These are phyloP conservation scores for Hermaeophaga mercurialis DNA, from an alignment of 2,888 invertebrate species.

Conservation along the genomic window DNA sequence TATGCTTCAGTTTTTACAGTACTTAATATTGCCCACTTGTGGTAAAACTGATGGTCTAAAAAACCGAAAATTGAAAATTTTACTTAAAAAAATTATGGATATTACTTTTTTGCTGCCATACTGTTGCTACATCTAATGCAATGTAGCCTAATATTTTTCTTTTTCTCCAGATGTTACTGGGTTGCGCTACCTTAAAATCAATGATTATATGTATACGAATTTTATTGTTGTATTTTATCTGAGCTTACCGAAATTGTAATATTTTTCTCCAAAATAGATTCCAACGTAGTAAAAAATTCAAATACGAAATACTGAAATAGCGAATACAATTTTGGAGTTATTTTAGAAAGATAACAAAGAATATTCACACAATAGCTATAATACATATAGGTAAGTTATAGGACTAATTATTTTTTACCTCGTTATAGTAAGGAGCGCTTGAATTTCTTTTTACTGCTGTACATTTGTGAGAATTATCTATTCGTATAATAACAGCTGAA, in stretches of 20 bases:
- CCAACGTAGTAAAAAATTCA: constrained; percentile 64
- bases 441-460: constrained; percentile 65
- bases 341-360: no score
- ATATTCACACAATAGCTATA: no score
- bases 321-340: no score
- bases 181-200: constrained; percentile 50
- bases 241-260: constrained; percentile 64
- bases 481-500: constrained; percentile 66
- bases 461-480: constrained; percentile 66
- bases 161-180: constrained; percentile 54
- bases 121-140: constrained; percentile 68
- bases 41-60: constrained; percentile 78
- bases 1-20: constrained; percentile 60
- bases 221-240: neutral
- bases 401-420: no score
- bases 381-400: no score
- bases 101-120: constrained; percentile 73
- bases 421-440: constrained; percentile 70
- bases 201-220: neutral
- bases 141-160: constrained; percentile 65
- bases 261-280: constrained; percentile 63
- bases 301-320: constrained; percentile 70
- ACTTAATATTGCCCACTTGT: constrained; percentile 84
- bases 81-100: neutral
- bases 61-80: constrained; percentile 18